A percentile compares a stretch with the other conserved stretches of the same genome.
phyloP scores from a whole-genome alignment of 2,888 invertebrate genomes.

The Caenorhabditis afra region DNA sequence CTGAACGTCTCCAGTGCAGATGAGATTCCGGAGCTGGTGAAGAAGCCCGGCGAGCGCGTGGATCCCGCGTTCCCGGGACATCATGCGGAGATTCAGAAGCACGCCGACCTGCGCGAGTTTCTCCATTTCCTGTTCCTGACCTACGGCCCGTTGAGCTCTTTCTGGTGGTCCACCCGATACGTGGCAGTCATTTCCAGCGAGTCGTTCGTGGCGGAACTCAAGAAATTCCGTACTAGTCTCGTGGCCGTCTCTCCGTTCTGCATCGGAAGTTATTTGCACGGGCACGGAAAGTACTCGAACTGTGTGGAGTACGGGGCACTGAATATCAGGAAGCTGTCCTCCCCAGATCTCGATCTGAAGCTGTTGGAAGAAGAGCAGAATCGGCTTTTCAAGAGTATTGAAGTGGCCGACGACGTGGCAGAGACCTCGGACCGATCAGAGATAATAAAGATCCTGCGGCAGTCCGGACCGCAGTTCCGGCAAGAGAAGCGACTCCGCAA shows the following conservation, averaged over 20 bases:
- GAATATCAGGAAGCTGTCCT: background rate
- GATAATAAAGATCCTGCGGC: conserved; percentile 12
- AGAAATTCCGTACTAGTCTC: conserved; percentile 27
- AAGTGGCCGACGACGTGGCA: background rate
- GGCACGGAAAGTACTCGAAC: conserved; percentile 22
- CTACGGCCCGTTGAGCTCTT: conserved; percentile 51
- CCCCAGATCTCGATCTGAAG: background rate
- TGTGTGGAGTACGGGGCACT: conserved; percentile 2
- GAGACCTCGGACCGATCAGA: conserved; percentile 8
- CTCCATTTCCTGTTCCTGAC: conserved; percentile 32
- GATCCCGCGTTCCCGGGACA: conserved; percentile 31
- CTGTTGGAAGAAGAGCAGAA: conserved; percentile 4
- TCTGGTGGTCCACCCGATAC: conserved; percentile 52
- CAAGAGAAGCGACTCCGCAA: conserved; percentile 4
- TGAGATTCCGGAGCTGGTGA: conserved; percentile 43
- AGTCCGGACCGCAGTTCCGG: conserved; percentile 14
- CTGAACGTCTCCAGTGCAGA: conserved; percentile 38
- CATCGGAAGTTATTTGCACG: conserved; percentile 47
- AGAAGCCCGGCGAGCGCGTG: conserved; percentile 11
- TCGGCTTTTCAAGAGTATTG: background rate
- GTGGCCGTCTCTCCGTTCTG: conserved; percentile 43
- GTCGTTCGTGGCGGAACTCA: conserved; percentile 31
- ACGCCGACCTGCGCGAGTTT: conserved; percentile 25
- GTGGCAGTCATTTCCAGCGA: conserved; percentile 44
- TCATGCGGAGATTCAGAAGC: conserved; percentile 31